Base-by-base conservation (phyloP, 2,113 vertebrate genomes). In the Cyanoderma ruficeps region DNA sequence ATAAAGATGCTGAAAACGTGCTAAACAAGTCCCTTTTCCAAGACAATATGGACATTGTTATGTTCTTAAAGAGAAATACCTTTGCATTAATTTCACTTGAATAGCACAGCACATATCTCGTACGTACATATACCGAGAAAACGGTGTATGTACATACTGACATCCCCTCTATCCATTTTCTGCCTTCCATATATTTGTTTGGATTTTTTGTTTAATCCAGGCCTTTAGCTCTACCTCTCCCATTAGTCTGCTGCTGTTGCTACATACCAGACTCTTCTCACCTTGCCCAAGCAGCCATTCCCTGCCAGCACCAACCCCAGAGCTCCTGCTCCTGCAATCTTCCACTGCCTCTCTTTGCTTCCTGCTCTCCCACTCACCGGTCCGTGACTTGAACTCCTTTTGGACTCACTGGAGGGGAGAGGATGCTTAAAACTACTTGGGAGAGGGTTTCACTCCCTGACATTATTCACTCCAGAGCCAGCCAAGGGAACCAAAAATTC, bases 131-230 rank as follows among this genome's bases (percentile, higher is more conserved):
- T n/a, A n/a, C n/a, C n/a, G 30, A 75, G 65, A 57, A 92, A 80
- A 61, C 1, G 0, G 11, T 0, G 0, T 23, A 69, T 20, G 8
- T 52, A 24, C 31, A n/a, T n/a, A 53, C 10, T 13, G 35, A 68
- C 20, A 60, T 23, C 22, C 12, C 33, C 41, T 41, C 17, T 28
- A 16, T 35, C n/a, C 15, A 14, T 79, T 84, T 74, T 82, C 23
- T 42, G 69, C 8, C 17, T 39, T 78, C 15, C 17, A 31, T 17
- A 30, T 5, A 63, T 49, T 53, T 89, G 20, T 15, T 35, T 27
- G 56, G 11, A 22, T 31, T 70, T 67, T 63, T 77, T 46, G 8
- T 28, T 87, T 93, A 52, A 79, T 27, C 33, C 56, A 67, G 37
- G 60, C 7, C 24, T 79, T 92, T 50, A 65, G 8, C 15, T 65